Conservation (phyloP, 1,140 invertebrate genomes). For the Tribolium madens region DNA sequence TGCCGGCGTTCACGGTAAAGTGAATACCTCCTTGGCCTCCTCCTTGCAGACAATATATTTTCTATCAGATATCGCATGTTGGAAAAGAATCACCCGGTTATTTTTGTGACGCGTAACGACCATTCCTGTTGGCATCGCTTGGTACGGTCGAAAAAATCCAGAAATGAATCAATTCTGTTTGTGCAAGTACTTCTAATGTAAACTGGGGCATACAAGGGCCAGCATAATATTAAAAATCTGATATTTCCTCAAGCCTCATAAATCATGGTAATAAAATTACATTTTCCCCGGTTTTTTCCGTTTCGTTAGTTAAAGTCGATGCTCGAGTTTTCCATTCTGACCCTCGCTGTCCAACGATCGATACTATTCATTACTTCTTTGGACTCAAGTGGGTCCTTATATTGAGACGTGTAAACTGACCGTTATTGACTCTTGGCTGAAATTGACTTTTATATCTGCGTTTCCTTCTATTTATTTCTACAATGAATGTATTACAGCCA, state of each 20-base stretch:
- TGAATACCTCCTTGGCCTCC: constrained; percentile 56
- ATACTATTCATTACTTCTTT: constrained; percentile 58
- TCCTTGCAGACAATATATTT: constrained; percentile 53
- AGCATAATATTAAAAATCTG: constrained; percentile 10
- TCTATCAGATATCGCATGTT: constrained; percentile 56
- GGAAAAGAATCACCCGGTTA: constrained; percentile 51
- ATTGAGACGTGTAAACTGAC: constrained; percentile 60
- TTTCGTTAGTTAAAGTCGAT: constrained; percentile 43
- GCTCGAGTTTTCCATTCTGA: constrained; percentile 33
- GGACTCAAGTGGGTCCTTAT: constrained; percentile 57
- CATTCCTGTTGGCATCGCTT: constrained; percentile 49
- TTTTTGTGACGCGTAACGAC: constrained; percentile 53
- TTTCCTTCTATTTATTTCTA: constrained; percentile 31
- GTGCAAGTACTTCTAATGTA: constrained; percentile 6
- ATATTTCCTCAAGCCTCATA: constrained; percentile 7
- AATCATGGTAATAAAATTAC: constrained; percentile 32
- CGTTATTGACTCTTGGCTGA: constrained; percentile 58
- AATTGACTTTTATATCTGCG: constrained; percentile 56
- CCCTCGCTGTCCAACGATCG: constrained; percentile 47
- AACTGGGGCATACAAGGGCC: constrained; percentile 14
- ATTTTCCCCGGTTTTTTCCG: constrained; percentile 33
- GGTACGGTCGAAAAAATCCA: constrained; percentile 44
- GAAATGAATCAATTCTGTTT: constrained; percentile 35
- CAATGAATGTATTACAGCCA: constrained; percentile 16
- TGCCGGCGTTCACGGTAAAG: constrained; percentile 56